Base-by-base conservation (phyloP, 1,140 invertebrate species). In the Sitophilus oryzae region DNA sequence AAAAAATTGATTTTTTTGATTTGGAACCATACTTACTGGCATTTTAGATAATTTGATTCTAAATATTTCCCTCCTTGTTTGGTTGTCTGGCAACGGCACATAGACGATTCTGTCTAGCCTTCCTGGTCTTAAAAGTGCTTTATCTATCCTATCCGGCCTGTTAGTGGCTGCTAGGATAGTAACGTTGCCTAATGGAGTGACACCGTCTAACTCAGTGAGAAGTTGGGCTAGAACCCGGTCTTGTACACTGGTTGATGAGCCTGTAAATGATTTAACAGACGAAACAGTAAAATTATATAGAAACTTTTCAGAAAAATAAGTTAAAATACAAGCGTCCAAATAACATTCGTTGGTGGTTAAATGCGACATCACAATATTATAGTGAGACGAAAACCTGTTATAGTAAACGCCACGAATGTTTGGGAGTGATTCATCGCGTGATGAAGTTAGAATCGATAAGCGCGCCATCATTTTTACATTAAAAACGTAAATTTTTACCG, bases 91-190 rank as follows among this genome's bases (percentile, higher is more conserved):
- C 49, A 96, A 70, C 4, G 89, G 84, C 8, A 96, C 91, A 71
- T 96, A 93, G 54, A 96, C 79, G 34, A 93, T 81, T 51, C 86
- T 75, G 74, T 94, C 91, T n/a, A 96, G 76, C 61, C 93, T 76
- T 10, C 92, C 93, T 9, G 91, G 91, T 58, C 93, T 76, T 16
- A 96, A 67, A 8, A 96, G 73, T 1, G 93, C 93, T 79, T 86
- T 85, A 69, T 97, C 93, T 48, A 97, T 88, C 71, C 84, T 82
- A 74, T 95, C 91, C 0, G 93, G 93, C 58, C 92, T 76, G 74
- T 99, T 99, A 1, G 96, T 99, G 0, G 96, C 96, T n/a, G 93
- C 95, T 8, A 99, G 76, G 55, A 98, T 82, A 3, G 86, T 89
- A 0, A 99, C 93, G 67, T 89, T 85, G 52, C 83, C 81, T 25